Percentiles rank a stretch among this genome's conserved stretches.
These are phyloP conservation scores for Chloropsis cyanopogon DNA, from an alignment of 2,113 vertebrate genomes.

Conservation along the genomic window DNA sequence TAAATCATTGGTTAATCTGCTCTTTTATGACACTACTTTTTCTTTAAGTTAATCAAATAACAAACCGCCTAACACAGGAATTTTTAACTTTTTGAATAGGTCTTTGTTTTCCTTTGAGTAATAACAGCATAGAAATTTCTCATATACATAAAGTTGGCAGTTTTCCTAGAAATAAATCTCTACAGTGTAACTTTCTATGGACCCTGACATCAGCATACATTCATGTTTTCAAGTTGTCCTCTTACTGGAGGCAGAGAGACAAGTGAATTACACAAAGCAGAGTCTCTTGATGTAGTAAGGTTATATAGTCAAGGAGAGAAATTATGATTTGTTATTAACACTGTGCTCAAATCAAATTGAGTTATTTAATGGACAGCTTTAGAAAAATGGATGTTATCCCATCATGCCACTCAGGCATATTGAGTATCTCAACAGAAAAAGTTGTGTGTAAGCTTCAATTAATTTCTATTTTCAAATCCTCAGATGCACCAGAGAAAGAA, in stretches of 20 bases:
- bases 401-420: conserved; percentile 30
- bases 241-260: background rate
- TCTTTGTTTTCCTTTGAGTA: background rate
- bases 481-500: conserved; percentile 8
- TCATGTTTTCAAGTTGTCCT: background rate
- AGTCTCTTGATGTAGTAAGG: background rate
- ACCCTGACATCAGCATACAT: background rate
- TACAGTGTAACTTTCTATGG: background rate
- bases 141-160: background rate
- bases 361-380: conserved; percentile 64
- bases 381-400: conserved; percentile 23
- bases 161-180: background rate
- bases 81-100: background rate
- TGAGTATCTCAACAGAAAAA: conserved; percentile 60
- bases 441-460: conserved; percentile 58
- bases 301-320: conserved; percentile 53
- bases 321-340: background rate
- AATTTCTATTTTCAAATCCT: conserved; percentile 63
- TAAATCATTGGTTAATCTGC: background rate
- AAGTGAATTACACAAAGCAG: conserved; percentile 34
- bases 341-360: conserved; percentile 56
- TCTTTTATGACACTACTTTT: background rate
- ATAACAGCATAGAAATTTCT: background rate
- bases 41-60: background rate
- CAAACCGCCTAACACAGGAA: accelerated